phyloP scores from a whole-genome alignment of 2,113 vertebrate species.

The Phyllostomus hastatus region DNA sequence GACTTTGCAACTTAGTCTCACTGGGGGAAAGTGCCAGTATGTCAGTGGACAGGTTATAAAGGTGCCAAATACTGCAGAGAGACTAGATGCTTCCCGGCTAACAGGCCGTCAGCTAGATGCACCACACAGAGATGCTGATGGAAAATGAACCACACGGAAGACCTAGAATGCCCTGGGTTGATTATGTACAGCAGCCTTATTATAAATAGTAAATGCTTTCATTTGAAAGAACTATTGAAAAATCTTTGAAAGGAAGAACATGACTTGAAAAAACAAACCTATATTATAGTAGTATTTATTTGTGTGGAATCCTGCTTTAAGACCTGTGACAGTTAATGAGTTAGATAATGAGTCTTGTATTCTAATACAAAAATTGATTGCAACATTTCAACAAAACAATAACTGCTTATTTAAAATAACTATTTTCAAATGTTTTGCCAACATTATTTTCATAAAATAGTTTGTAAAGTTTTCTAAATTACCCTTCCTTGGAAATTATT shows the following conservation, averaged over 20 bases:
- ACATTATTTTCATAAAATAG: not conserved
- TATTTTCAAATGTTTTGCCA: constrained; percentile 2
- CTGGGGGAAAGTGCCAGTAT: not conserved
- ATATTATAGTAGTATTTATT: not conserved
- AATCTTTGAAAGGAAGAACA: not conserved
- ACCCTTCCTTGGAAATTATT: not conserved
- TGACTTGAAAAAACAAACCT: not conserved
- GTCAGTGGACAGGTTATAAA: not conserved
- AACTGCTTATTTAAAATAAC: constrained; percentile 3
- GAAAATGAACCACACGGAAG: not conserved
- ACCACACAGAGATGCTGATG: not conserved
- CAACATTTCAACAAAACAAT: not conserved
- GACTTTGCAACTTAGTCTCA: not conserved
- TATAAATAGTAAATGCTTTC: not conserved
- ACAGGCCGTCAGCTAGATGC: fast-evolving
- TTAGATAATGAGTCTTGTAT: not conserved
- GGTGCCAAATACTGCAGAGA: not conserved
- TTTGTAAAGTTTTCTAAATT: not conserved
- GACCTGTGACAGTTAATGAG: not conserved
- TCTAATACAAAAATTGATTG: not conserved
- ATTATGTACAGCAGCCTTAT: not conserved
- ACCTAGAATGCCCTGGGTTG: not conserved
- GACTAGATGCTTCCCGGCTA: not conserved
- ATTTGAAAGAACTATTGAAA: not conserved
- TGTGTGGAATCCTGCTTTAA: not conserved